Evolutionary conservation across 2,113 vertebrate species (phyloP).

Genomic region (Rhineura floridana): DNA sequence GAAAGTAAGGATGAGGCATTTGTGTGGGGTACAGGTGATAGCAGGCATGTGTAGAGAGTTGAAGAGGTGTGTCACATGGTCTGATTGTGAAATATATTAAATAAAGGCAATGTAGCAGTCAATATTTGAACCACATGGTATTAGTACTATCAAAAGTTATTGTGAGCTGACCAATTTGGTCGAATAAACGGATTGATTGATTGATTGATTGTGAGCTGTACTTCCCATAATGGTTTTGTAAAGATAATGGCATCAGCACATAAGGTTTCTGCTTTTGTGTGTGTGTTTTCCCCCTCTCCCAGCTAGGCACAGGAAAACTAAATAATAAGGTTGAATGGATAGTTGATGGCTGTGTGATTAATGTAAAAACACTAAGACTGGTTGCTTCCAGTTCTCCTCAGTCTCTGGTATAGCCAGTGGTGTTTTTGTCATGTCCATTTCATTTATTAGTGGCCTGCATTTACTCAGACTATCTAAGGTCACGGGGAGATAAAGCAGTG

Average conservation of each 20-base stretch:
- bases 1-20: too few relatives aligned
- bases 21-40: too few relatives aligned
- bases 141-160: too few relatives aligned
- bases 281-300: conserved; percentile 2
- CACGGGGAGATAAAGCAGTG: conserved; percentile 33
- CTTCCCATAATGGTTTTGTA: too few relatives aligned
- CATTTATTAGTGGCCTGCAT: conserved; percentile 42
- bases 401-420: background rate
- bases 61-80: too few relatives aligned
- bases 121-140: too few relatives aligned
- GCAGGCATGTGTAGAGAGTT: too few relatives aligned
- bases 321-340: conserved; percentile 4
- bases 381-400: background rate
- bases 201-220: too few relatives aligned
- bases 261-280: background rate
- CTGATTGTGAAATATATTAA: too few relatives aligned
- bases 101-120: too few relatives aligned
- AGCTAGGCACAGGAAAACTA: conserved; percentile 7
- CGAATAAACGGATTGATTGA: too few relatives aligned
- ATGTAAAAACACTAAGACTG: conserved; percentile 23
- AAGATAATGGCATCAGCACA: background rate
- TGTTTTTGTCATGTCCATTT: conserved; percentile 36
- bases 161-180: too few relatives aligned
- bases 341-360: conserved; percentile 34
- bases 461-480: conserved; percentile 52